These are phyloP conservation scores for Eupithecia subumbrata DNA, from an alignment of 2,888 invertebrate genomes.

Conservation along the genomic window DNA sequence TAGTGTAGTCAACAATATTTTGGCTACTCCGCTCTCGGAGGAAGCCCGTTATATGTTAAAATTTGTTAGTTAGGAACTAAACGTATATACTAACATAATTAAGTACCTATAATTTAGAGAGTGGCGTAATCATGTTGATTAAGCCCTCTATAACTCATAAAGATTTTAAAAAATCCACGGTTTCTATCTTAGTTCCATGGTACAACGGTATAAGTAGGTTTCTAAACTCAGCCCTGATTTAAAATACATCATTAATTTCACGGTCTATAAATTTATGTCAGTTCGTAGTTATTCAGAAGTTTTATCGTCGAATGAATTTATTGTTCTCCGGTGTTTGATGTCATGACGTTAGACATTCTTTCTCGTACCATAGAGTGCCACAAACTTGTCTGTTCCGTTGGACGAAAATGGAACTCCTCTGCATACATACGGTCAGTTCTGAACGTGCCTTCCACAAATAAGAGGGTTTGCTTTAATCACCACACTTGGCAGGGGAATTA, in stretches of 20 bases:
- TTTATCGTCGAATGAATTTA: conserved; percentile 49
- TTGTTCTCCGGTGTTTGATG: conserved; percentile 44
- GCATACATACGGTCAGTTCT: background rate
- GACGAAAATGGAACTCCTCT: background rate
- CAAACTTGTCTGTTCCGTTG: background rate
- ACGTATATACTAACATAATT: too few relatives aligned
- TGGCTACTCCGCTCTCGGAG: too few relatives aligned
- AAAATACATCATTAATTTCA: conserved; percentile 42
- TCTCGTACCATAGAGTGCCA: conserved; percentile 19
- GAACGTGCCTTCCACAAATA: background rate
- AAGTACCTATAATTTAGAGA: too few relatives aligned
- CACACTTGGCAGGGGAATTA: too few relatives aligned
- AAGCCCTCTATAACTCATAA: too few relatives aligned
- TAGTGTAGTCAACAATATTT: too few relatives aligned
- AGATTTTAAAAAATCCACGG: too few relatives aligned
- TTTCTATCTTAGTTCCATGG: background rate
- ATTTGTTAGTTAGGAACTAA: too few relatives aligned
- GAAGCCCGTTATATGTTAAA: too few relatives aligned
- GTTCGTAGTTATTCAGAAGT: conserved; percentile 40
- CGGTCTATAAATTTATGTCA: conserved; percentile 45
- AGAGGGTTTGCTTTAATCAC: too few relatives aligned
- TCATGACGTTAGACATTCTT: conserved; percentile 38
- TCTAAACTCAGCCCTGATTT: conserved; percentile 28
- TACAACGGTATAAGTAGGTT: background rate
- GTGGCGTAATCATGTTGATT: too few relatives aligned